These are phyloP conservation scores for Pachypsylla venusta DNA, from an alignment of 1,140 invertebrate genomes.

Conservation along the genomic window DNA sequence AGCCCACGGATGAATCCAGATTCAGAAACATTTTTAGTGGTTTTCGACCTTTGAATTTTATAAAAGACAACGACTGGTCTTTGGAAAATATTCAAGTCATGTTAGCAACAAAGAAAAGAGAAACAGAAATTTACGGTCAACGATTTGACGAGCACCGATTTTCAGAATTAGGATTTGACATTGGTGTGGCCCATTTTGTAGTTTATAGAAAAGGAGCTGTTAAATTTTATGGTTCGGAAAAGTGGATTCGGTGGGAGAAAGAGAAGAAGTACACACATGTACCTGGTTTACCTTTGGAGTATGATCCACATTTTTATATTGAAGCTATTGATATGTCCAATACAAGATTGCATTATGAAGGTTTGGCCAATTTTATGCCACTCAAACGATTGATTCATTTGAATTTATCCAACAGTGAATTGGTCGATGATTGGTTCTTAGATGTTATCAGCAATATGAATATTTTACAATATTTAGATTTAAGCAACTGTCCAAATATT, in stretches of 20 bases:
- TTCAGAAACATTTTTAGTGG: neutral
- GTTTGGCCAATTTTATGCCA: conserved; percentile 45
- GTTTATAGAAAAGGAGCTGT: conserved; percentile 46
- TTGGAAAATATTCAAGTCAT: neutral
- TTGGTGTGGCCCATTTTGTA: conserved; percentile 60
- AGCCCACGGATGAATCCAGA: neutral
- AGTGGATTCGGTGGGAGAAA: conserved; percentile 40
- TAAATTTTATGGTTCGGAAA: conserved; percentile 40
- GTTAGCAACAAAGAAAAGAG: neutral
- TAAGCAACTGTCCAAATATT: conserved; percentile 48
- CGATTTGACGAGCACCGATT: conserved; percentile 18
- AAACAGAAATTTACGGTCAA: conserved; percentile 15
- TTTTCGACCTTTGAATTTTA: neutral
- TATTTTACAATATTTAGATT: conserved; percentile 52
- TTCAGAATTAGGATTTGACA: conserved; percentile 40
- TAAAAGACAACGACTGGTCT: neutral
- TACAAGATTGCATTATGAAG: conserved; percentile 49
- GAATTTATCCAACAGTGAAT: conserved; percentile 41
- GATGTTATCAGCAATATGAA: conserved; percentile 42
- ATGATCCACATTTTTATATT: conserved; percentile 37
- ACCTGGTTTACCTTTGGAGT: conserved; percentile 38
- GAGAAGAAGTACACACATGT: conserved; percentile 28
- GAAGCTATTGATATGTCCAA: conserved; percentile 50
- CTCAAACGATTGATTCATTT: conserved; percentile 45
- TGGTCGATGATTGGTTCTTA: conserved; percentile 62